Evolutionary conservation across 1,140 invertebrate species (phyloP).

Genomic region (Drosophila oshimai): DNA sequence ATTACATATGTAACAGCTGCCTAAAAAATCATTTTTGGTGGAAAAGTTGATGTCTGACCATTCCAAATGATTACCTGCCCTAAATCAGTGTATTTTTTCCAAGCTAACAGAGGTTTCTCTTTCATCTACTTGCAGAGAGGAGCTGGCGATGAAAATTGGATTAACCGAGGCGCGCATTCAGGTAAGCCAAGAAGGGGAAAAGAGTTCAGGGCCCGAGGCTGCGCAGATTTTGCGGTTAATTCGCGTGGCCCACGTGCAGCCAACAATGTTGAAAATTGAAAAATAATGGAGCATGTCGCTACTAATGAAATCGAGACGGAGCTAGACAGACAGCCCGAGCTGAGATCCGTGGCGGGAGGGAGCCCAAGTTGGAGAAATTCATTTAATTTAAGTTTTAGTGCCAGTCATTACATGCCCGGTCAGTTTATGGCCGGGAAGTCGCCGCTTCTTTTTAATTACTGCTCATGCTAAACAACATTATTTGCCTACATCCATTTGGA

Average conservation of each 20-base stretch:
- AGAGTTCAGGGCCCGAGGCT: slow-evolving; percentile 13
- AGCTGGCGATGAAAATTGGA: slow-evolving; percentile 98
- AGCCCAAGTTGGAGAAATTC: slow-evolving; percentile 10
- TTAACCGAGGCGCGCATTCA: slow-evolving; percentile 99
- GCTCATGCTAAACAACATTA: slow-evolving; percentile 77
- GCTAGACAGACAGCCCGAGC: background rate
- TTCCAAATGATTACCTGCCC: background rate
- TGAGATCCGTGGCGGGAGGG: background rate
- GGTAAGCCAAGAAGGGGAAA: slow-evolving; percentile 85
- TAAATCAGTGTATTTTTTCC: background rate
- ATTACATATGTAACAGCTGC: too few relatives aligned
- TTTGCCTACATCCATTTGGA: slow-evolving; percentile 66
- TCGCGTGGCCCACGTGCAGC: slow-evolving; percentile 60
- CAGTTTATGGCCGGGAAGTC: slow-evolving; percentile 25
- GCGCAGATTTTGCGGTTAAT: slow-evolving; percentile 47
- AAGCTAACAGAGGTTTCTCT: slow-evolving; percentile 7
- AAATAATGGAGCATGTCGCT: slow-evolving; percentile 77
- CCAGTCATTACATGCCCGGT: slow-evolving; percentile 57
- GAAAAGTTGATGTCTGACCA: background rate
- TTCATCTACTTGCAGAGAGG: slow-evolving; percentile 88
- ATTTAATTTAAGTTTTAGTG: slow-evolving; percentile 44
- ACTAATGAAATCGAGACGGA: slow-evolving; percentile 58
- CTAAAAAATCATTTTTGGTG: too few relatives aligned
- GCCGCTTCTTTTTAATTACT: slow-evolving; percentile 61
- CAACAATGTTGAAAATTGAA: slow-evolving; percentile 80